Conservation (phyloP, 2,797 vertebrate genomes). For the Discoglossus pictus region DNA sequence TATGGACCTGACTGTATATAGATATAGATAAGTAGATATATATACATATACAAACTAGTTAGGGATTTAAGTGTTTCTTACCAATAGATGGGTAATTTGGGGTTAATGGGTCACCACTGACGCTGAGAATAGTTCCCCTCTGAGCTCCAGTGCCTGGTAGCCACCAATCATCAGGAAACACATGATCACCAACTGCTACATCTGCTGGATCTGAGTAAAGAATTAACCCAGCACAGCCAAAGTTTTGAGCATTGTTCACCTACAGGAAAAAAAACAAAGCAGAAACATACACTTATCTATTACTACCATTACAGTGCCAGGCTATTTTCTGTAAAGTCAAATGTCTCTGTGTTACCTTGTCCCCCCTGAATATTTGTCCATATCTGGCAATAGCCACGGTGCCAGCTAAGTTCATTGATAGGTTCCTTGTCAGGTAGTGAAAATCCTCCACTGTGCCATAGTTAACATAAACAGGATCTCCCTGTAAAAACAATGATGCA, state of each 20-base stretch:
- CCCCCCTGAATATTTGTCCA: conserved; percentile 40
- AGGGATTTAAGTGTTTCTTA: too few species aligned
- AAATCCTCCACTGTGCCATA: conserved; percentile 45
- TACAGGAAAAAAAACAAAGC: conserved; percentile 4
- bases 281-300: too few species aligned
- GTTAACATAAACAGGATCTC: conserved; percentile 44
- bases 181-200: conserved; percentile 24
- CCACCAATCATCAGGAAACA: conserved; percentile 46
- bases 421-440: conserved; percentile 33
- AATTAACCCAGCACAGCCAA: conserved; percentile 43
- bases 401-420: conserved; percentile 36
- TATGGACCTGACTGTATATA: too few species aligned
- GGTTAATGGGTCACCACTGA: conserved; percentile 33
- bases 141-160: conserved; percentile 45
- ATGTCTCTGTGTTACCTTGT: too few species aligned
- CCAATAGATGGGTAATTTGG: conserved; percentile 44
- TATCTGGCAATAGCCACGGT: conserved; percentile 46
- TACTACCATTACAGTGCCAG: too few species aligned
- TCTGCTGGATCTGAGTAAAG: conserved; percentile 48
- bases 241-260: conserved; percentile 23
- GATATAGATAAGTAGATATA: too few species aligned
- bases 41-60: too few species aligned
- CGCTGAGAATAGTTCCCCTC: conserved; percentile 26
- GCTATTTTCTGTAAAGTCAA: too few species aligned
- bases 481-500: conserved; percentile 8